Percentiles rank a stretch among this genome's conserved stretches.
Evolutionary conservation across 2,797 vertebrate species (phyloP).

Genomic region (Microchirus variegatus): DNA sequence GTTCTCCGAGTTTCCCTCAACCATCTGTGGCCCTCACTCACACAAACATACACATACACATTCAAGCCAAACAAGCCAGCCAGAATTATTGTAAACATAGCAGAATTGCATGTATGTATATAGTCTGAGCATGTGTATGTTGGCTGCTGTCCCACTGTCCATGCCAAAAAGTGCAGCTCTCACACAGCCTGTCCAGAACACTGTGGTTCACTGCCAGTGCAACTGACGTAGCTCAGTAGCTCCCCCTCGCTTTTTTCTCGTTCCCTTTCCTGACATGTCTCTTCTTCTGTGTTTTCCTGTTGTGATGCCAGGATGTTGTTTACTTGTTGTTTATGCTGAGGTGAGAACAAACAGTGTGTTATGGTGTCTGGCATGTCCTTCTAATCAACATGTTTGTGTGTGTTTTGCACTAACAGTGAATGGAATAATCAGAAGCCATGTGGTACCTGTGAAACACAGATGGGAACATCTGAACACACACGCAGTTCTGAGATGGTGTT

Average conservation of each 20-base stretch:
- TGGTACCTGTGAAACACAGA: not conserved
- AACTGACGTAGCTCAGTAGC: constrained; percentile 42
- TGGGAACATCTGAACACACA: too few species aligned
- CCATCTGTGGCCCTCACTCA: constrained; percentile 74
- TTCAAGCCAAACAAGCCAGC: constrained; percentile 1
- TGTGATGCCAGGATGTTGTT: too few species aligned
- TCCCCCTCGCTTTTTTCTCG: constrained; percentile 7
- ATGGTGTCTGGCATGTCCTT: too few species aligned
- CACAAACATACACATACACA: constrained; percentile 17
- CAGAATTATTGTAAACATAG: constrained; percentile 22
- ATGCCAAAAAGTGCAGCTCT: constrained; percentile 45
- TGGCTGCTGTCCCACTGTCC: constrained; percentile 39
- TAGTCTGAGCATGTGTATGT: constrained; percentile 7
- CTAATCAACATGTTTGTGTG: not conserved
- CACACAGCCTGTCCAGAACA: constrained; percentile 43
- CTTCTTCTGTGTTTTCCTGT: not conserved
- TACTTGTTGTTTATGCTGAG: too few species aligned
- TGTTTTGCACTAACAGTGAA: not conserved
- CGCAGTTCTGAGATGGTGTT: too few species aligned
- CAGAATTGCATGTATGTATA: constrained; percentile 4
- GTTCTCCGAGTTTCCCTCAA: constrained; percentile 67
- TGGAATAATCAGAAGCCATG: constrained; percentile 2
- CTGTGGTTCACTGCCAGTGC: constrained; percentile 44
- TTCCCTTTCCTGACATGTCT: not conserved
- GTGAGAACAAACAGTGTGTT: too few species aligned